Base-by-base conservation (phyloP, 2,113 vertebrate genomes). In the Myotis lucifugus region DNA sequence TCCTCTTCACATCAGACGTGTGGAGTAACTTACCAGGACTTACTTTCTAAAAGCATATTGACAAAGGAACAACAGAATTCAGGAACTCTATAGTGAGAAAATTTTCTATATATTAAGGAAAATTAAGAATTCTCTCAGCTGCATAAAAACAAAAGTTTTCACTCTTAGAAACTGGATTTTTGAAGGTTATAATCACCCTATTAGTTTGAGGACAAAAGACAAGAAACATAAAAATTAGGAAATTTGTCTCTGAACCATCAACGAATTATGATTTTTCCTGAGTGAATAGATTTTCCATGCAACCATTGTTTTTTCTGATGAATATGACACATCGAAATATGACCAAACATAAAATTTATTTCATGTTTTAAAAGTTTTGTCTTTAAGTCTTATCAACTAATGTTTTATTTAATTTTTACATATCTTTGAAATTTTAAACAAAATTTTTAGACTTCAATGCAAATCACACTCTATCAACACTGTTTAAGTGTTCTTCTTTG, bases 271-370 rank as follows among this genome's bases (percentile, higher is more conserved):
- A 72, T 37, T 64, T 64, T 32, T 50, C 46, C 2, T 56, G 56
- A 69, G 6, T 25, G 8, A 84, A 93, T 40, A 81, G 17, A 25
- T 21, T 70, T 2, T 50, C 10, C 27, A 52, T 25, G 6, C 14
- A 70, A 56, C 15, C 37, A 56, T 76, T 81, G 40, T 61, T 52
- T 92, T 95, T 95, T 32, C 66, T 59, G 79, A 42, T 50, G 34
- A 94, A 81, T 83, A 52, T 48, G 93, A 73, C 70, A 74, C n/a
- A 84, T 14, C 74, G 18, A 81, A 76, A 87, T 78, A 56, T 18
- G 12, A 27, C 6, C 7, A 64, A 78, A 6, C 3, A 69, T n/a
- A 61, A 8, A 89, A 50, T 82, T n/a, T 52, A 82, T 52, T 92
- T 72, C 4, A 83, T 46, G 9, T 17, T 48, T 85, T 86, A 66